Conservation (phyloP, 2,113 vertebrate species). For the Rallus limicola region DNA sequence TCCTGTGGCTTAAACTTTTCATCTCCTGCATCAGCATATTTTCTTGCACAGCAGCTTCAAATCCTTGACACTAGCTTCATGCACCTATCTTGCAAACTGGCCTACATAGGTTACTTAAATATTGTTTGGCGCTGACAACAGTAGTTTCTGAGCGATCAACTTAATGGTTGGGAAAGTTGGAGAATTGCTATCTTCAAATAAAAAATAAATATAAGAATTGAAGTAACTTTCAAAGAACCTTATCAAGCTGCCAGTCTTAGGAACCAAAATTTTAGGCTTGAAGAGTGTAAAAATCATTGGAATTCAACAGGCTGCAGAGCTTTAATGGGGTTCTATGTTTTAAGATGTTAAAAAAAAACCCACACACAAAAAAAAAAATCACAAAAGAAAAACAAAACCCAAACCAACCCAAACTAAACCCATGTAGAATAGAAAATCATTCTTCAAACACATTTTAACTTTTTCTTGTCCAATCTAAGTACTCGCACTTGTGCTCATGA, state of each 20-base stretch:
- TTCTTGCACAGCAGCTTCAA: not conserved
- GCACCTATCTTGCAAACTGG: not conserved
- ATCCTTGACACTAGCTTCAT: not conserved
- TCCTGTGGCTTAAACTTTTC: not conserved
- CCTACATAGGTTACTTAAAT: not conserved
- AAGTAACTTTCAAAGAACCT: not conserved
- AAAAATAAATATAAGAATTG: not conserved
- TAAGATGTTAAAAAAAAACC: not conserved
- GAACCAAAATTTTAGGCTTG: not conserved
- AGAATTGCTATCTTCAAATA: not conserved
- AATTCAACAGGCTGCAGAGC: not conserved
- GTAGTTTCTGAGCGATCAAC: not conserved
- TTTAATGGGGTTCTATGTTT: not conserved
- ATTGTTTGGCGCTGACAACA: not conserved
- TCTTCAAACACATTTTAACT: not conserved
- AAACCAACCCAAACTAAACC: not conserved
- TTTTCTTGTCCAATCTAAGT: not conserved
- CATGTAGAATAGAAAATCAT: not conserved
- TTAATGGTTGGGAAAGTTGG: not conserved
- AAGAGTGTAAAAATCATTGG: not conserved
- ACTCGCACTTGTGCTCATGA: not conserved
- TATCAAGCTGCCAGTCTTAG: not conserved
- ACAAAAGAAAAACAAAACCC: too few species aligned
- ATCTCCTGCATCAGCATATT: not conserved
- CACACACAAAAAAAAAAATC: too few species aligned